phyloP scores from a whole-genome alignment of 2,113 vertebrate species.

The Girardinichthys multiradiatus region DNA sequence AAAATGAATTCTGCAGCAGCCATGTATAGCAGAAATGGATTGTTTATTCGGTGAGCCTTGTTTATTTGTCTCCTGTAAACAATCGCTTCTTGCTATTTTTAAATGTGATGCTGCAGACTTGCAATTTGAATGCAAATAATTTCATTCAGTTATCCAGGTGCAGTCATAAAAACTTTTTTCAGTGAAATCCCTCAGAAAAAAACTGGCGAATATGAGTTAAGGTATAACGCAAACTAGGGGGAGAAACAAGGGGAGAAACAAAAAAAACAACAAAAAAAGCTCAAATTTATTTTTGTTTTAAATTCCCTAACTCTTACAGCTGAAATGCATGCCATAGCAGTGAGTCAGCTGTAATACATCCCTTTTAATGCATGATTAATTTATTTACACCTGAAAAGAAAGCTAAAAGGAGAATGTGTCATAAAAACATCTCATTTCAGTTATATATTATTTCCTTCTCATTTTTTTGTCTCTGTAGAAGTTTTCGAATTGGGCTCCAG shows the following conservation, averaged over 20 bases:
- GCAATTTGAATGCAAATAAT: conserved; percentile 42
- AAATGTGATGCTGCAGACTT: conserved; percentile 18
- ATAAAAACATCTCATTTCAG: conserved; percentile 31
- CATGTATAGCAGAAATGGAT: conserved; percentile 23
- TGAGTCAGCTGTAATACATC: too few species aligned
- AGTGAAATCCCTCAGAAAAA: conserved; percentile 23
- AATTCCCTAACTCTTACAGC: conserved; percentile 43
- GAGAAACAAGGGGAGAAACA: not conserved
- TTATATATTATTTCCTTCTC: too few species aligned
- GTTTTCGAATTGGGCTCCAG: conserved; percentile 49
- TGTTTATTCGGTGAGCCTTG: conserved; percentile 37
- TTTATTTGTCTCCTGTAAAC: conserved; percentile 11
- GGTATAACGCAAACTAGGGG: conserved; percentile 13
- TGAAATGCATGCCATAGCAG: too few species aligned
- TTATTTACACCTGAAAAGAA: conserved; percentile 55
- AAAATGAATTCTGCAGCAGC: conserved; percentile 2
- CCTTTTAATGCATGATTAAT: conserved; percentile 60
- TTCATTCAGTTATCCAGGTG: conserved; percentile 8
- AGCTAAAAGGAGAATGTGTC: conserved; percentile 27
- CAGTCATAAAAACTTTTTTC: conserved; percentile 43
- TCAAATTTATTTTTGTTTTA: too few species aligned
- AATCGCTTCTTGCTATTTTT: conserved; percentile 27
- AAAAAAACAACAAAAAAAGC: conserved; percentile 3
- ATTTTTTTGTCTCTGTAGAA: conserved; percentile 19
- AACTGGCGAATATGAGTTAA: conserved; percentile 11